Conservation (phyloP, 2,888 invertebrate species). For the Drosophila atroscutellata region DNA sequence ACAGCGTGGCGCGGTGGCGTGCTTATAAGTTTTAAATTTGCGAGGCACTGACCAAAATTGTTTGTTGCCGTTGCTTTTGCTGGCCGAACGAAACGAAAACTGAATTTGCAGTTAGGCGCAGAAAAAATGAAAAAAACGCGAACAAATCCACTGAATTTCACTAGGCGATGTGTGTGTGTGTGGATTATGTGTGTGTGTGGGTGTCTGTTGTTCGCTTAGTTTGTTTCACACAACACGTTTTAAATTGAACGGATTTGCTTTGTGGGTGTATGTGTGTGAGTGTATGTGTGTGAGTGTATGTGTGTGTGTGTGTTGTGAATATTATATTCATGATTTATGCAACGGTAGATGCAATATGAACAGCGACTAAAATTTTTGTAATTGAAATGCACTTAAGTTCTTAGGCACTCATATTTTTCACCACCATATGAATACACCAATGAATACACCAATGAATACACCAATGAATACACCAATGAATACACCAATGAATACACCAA, state of each 20-base stretch:
- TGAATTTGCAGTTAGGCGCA: slow-evolving; percentile 57
- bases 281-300: background rate
- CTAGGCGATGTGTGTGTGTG: background rate
- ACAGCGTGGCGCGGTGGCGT: slow-evolving; percentile 56
- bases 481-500: no score
- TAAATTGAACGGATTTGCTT: slow-evolving; percentile 68
- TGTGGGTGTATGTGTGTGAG: background rate
- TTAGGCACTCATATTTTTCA: slow-evolving; percentile 43
- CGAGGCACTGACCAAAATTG: slow-evolving; percentile 52
- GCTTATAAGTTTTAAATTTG: slow-evolving; percentile 78
- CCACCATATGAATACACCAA: no score
- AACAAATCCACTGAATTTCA: slow-evolving; percentile 37
- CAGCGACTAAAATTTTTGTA: slow-evolving; percentile 48
- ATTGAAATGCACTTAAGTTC: slow-evolving; percentile 77
- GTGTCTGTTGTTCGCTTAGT: slow-evolving; percentile 34
- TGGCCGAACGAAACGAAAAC: slow-evolving; percentile 40
- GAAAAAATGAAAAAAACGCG: slow-evolving; percentile 44
- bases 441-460: no score
- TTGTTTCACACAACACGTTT: slow-evolving; percentile 69
- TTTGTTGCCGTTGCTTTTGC: slow-evolving; percentile 27
- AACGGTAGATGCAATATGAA: slow-evolving; percentile 41
- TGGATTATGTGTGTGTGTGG: slow-evolving; percentile 5
- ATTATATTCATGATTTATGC: slow-evolving; percentile 65
- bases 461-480: no score
- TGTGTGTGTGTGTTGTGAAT: slow-evolving; percentile 13